These are phyloP conservation scores for Dicrostonyx torquatus DNA, from an alignment of 2,797 vertebrate species.

Conservation along the genomic window DNA sequence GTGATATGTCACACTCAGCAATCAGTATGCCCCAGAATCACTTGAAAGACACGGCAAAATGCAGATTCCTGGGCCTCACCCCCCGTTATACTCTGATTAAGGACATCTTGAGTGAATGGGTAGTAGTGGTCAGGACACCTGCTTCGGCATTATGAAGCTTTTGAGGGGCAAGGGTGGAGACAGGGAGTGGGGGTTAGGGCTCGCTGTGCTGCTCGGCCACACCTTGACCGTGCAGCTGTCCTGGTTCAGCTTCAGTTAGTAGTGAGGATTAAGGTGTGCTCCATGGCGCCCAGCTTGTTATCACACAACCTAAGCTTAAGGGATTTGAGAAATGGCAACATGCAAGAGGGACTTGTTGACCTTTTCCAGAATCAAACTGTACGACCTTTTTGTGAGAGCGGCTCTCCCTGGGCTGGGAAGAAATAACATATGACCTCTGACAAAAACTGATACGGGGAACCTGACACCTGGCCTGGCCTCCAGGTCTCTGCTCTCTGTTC, in stretches of 20 bases:
- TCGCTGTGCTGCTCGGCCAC: background rate
- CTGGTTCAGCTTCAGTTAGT: background rate
- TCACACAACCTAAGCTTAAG: background rate
- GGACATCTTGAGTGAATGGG: background rate
- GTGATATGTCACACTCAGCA: background rate
- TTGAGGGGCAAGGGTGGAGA: background rate
- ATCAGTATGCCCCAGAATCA: constrained; percentile 7
- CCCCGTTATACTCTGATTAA: constrained; percentile 1
- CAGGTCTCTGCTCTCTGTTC: background rate
- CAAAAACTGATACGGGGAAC: background rate
- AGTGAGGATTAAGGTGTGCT: background rate
- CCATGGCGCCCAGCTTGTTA: background rate
- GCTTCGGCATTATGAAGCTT: background rate
- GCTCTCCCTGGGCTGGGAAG: background rate
- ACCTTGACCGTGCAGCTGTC: background rate
- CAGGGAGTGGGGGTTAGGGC: background rate
- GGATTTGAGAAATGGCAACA: background rate
- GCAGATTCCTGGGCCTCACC: background rate
- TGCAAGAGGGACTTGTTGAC: background rate
- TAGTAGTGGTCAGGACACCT: background rate
- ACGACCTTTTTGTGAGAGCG: background rate
- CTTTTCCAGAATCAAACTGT: background rate
- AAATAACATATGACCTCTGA: background rate
- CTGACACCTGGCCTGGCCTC: background rate
- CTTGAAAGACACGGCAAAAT: constrained; percentile 20